phyloP scores from a whole-genome alignment of 2,797 vertebrate species.

The Macropus fuliginosus region DNA sequence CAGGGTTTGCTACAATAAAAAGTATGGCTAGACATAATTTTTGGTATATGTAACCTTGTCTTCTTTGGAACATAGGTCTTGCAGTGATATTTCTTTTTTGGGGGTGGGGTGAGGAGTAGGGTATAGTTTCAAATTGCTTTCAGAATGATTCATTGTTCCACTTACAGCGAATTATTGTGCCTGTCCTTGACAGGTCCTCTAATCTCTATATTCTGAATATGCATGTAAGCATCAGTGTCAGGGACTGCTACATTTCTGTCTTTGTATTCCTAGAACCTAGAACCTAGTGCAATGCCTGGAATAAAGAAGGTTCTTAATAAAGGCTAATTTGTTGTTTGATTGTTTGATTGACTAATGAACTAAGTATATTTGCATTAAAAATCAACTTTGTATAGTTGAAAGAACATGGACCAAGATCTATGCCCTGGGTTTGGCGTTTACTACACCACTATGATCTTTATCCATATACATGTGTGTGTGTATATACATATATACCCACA shows the following conservation, averaged over 20 bases:
- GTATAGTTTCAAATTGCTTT: not conserved
- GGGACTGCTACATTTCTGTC: not conserved
- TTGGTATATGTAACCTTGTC: not conserved
- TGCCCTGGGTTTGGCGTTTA: not conserved
- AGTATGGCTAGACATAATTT: not conserved
- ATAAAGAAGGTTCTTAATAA: not conserved
- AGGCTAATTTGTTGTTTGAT: not conserved
- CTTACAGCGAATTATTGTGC: not conserved
- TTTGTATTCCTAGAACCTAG: not conserved
- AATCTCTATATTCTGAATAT: not conserved
- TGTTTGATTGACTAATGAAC: not conserved
- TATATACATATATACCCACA: no score
- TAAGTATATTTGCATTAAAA: not conserved
- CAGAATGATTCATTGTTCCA: not conserved
- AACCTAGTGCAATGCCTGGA: not conserved
- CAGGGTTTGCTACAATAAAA: not conserved
- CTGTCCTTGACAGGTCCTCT: not conserved
- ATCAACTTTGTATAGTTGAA: not conserved
- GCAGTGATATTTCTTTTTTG: not conserved
- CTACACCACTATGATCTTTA: not conserved
- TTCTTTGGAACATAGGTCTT: not conserved
- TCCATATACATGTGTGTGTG: no score
- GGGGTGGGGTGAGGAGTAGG: not conserved
- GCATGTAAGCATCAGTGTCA: not conserved
- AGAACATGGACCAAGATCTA: not conserved